Percentiles rank a stretch among this genome's conserved stretches.
These are phyloP conservation scores for Pachyuromys duprasi DNA, from an alignment of 2,797 vertebrate genomes.

Conservation along the genomic window DNA sequence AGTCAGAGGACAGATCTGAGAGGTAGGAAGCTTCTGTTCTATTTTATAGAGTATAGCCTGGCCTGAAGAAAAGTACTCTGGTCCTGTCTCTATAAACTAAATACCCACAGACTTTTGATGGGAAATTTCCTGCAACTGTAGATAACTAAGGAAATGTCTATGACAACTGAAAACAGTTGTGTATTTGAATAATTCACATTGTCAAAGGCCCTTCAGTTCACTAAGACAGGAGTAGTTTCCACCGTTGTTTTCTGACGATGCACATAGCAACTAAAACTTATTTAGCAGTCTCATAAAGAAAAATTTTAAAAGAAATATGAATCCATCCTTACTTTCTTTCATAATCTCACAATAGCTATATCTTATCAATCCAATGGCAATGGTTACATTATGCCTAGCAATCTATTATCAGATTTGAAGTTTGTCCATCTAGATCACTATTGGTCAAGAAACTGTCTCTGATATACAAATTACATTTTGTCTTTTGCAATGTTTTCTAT, in stretches of 20 bases:
- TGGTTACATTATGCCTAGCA: neutral
- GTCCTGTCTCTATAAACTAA: neutral
- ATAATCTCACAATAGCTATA: neutral
- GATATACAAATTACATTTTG: neutral
- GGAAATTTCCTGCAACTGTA: neutral
- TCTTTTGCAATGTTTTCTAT: neutral
- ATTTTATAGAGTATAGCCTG: neutral
- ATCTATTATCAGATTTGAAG: neutral
- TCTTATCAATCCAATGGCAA: neutral
- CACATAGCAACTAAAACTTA: neutral
- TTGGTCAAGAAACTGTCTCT: neutral
- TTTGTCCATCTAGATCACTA: neutral
- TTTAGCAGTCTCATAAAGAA: neutral
- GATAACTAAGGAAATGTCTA: neutral
- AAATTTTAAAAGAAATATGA: slow-evolving; percentile 1
- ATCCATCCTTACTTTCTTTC: neutral
- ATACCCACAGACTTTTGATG: neutral
- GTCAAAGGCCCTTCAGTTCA: neutral
- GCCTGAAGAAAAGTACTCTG: too few species aligned
- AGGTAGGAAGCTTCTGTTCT: neutral
- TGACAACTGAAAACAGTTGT: neutral
- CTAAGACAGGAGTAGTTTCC: neutral
- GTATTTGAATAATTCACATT: slow-evolving; percentile 55
- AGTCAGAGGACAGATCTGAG: neutral
- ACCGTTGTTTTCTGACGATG: neutral